Percentiles rank a stretch among this genome's conserved stretches.
phyloP scores from a whole-genome alignment of 2,888 invertebrate species.

The Cosmia trapezina region DNA sequence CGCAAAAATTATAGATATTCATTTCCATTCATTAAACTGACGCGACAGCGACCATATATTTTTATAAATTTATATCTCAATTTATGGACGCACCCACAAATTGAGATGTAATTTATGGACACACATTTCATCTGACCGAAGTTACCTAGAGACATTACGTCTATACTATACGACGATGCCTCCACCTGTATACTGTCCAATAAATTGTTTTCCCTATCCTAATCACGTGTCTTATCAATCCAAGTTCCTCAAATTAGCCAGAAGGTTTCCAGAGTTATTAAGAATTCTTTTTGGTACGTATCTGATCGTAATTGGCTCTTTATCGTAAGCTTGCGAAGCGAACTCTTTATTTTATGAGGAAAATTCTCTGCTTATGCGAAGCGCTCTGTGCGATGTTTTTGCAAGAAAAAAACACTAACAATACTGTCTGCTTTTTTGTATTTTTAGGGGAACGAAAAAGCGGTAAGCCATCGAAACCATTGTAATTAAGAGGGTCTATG shows the following conservation, averaged over 20 bases:
- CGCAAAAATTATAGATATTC: not conserved
- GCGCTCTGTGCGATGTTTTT: slow-evolving; percentile 43
- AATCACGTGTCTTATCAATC: not conserved
- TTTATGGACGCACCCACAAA: not conserved
- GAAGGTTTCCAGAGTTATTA: not conserved
- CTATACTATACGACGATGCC: not conserved
- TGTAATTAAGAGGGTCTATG: not conserved
- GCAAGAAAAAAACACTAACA: not conserved
- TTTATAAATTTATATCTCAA: no score
- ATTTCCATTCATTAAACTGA: not conserved
- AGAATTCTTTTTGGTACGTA: not conserved
- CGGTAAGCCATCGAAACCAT: not conserved
- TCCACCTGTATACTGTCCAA: not conserved
- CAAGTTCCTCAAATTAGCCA: not conserved
- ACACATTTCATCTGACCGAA: not conserved
- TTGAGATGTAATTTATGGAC: not conserved
- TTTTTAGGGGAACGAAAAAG: slow-evolving; percentile 12
- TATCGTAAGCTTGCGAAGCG: slow-evolving; percentile 50
- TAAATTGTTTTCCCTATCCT: not conserved
- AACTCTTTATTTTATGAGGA: slow-evolving; percentile 18
- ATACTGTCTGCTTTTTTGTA: slow-evolving; percentile 19
- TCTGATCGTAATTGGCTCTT: slow-evolving; percentile 20
- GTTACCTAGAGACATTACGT: not conserved
- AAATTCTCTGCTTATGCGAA: slow-evolving; percentile 42
- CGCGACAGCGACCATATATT: not conserved